phyloP scores from a whole-genome alignment of 37 sponge, comb jelly and placozoan genomes.

The Beroe forskalii region DNA sequence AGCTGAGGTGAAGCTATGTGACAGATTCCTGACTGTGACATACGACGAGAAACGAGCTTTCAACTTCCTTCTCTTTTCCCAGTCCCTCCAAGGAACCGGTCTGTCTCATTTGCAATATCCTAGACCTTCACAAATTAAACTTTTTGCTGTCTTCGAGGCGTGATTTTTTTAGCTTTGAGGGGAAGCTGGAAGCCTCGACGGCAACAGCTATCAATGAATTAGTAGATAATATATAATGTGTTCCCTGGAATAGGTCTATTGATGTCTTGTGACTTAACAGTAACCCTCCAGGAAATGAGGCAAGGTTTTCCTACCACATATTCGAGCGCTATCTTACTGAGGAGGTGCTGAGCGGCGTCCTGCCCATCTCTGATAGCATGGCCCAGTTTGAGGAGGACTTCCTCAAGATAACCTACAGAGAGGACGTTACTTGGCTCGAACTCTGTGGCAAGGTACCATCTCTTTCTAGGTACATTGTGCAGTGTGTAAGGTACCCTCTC shows the following conservation, averaged over 20 bases:
- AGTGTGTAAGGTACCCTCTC: no score
- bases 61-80: neutral
- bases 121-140: no score
- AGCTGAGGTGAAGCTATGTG: neutral
- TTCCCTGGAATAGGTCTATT: no score
- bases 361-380: neutral
- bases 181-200: no score
- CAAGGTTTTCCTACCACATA: neutral
- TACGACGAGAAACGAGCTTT: neutral
- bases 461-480: no score
- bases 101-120: no score
- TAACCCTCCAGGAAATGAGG: neutral
- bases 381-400: neutral
- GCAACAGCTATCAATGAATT: no score
- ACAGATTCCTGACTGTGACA: neutral
- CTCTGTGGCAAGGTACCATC: slow-evolving; percentile 1
- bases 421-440: neutral
- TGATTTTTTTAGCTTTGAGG: no score
- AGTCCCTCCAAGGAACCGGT: neutral
- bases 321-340: neutral
- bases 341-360: slow-evolving; percentile 8
- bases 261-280: no score
- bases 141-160: no score
- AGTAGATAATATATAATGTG: no score
- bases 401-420: slow-evolving; percentile 8